phyloP scores from a whole-genome alignment of 2,888 invertebrate genomes.

The Pollenia amentaria region DNA sequence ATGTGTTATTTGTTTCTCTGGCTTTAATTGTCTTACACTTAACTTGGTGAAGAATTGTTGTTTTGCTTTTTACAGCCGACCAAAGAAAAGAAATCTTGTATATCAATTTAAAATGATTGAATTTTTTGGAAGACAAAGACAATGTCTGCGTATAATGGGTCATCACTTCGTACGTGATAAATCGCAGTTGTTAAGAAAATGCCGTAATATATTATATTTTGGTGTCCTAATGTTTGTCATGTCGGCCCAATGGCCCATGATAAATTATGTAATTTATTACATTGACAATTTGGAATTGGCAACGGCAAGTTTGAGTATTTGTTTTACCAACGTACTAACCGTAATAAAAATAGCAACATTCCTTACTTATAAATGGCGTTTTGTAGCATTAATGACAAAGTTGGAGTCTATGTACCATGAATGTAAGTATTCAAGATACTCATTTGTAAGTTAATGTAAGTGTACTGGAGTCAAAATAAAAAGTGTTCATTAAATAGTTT shows the following conservation, averaged over 20 bases:
- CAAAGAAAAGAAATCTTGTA: background rate
- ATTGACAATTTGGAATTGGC: conserved; percentile 79
- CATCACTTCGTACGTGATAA: conserved; percentile 74
- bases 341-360: conserved; percentile 81
- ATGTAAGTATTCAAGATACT: conserved; percentile 76
- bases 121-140: conserved; percentile 78
- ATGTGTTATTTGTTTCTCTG: conserved; percentile 22
- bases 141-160: conserved; percentile 79
- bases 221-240: conserved; percentile 76
- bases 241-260: conserved; percentile 82
- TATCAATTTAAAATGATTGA: conserved; percentile 60
- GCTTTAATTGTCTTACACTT: conserved; percentile 30
- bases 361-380: conserved; percentile 78
- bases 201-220: conserved; percentile 68
- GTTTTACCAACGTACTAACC: conserved; percentile 80
- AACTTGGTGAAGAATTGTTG: background rate
- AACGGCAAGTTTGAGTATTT: conserved; percentile 81
- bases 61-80: background rate
- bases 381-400: conserved; percentile 78
- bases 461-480: background rate
- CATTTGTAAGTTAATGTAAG: too few relatives aligned
- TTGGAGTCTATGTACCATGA: conserved; percentile 78
- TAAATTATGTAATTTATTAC: conserved; percentile 79
- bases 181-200: conserved; percentile 64
- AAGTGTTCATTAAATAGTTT: conserved; percentile 21